Conservation (phyloP, 1,140 invertebrate genomes). For the Ylistrum balloti region DNA sequence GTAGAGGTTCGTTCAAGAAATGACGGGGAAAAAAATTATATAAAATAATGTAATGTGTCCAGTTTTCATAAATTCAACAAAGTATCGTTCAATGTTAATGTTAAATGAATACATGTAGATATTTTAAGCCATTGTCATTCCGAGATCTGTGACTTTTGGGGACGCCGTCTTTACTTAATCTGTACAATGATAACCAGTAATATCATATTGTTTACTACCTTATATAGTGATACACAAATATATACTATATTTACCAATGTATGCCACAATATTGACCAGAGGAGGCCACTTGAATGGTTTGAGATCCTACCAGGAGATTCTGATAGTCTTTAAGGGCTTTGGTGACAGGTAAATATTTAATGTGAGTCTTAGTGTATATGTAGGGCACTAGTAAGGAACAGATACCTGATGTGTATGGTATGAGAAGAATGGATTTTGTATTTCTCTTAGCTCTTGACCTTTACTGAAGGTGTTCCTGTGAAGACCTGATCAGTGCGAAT, state of each 20-base stretch:
- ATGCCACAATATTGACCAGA: conserved; percentile 22
- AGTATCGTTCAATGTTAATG: too few species aligned
- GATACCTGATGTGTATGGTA: conserved; percentile 13
- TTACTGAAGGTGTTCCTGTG: background rate
- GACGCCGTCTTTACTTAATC: too few species aligned
- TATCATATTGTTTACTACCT: background rate
- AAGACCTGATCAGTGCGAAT: background rate
- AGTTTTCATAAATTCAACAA: too few species aligned
- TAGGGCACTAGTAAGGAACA: background rate
- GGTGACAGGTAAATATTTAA: conserved; percentile 16
- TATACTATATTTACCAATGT: conserved; percentile 6
- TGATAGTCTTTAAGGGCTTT: conserved; percentile 27
- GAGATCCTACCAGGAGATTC: background rate
- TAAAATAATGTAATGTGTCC: too few species aligned
- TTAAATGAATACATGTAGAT: too few species aligned
- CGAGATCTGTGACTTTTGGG: too few species aligned
- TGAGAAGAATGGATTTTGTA: background rate
- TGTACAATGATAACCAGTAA: too few species aligned
- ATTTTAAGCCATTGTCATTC: too few species aligned
- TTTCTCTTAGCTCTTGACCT: background rate
- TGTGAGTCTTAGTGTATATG: background rate
- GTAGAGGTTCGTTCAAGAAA: too few species aligned
- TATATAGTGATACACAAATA: background rate
- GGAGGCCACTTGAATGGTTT: background rate
- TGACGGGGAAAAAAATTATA: too few species aligned